A percentile compares a stretch with the other conserved stretches of the same genome.
These are phyloP conservation scores for Noctilio leporinus DNA, from an alignment of 2,113 vertebrate species.

Conservation along the genomic window DNA sequence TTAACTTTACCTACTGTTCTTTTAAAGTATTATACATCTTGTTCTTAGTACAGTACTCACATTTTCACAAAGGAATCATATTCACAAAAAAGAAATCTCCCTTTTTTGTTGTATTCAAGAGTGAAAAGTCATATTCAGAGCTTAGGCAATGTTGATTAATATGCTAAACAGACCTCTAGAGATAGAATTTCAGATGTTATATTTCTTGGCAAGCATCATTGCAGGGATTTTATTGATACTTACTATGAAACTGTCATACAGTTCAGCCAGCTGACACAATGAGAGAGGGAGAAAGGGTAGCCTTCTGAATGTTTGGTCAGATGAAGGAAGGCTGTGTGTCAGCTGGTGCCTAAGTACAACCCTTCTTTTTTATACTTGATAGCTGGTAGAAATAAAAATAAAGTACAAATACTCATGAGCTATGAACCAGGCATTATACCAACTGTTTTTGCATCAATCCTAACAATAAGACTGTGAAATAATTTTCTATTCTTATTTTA, in stretches of 20 bases:
- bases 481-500: neutral
- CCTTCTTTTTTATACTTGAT: neutral
- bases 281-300: neutral
- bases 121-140: conserved; percentile 18
- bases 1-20: conserved; percentile 29
- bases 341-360: neutral
- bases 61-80: conserved; percentile 24
- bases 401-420: neutral
- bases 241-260: neutral
- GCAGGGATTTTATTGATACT: neutral
- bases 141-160: conserved; percentile 1
- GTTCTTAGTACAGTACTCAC: conserved; percentile 31
- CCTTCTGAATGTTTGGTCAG: neutral
- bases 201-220: neutral
- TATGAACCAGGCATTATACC: neutral
- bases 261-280: neutral
- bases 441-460: neutral
- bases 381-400: conserved; percentile 9
- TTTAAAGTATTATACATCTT: conserved; percentile 50
- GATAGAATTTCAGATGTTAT: neutral
- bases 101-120: neutral
- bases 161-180: neutral
- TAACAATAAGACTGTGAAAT: neutral
- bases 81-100: neutral
- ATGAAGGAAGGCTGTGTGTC: neutral